Percentiles rank a stretch among this genome's conserved stretches.
Evolutionary conservation across 2,888 invertebrate genomes (phyloP).

Genomic region (Drosophila prostipennis): DNA sequence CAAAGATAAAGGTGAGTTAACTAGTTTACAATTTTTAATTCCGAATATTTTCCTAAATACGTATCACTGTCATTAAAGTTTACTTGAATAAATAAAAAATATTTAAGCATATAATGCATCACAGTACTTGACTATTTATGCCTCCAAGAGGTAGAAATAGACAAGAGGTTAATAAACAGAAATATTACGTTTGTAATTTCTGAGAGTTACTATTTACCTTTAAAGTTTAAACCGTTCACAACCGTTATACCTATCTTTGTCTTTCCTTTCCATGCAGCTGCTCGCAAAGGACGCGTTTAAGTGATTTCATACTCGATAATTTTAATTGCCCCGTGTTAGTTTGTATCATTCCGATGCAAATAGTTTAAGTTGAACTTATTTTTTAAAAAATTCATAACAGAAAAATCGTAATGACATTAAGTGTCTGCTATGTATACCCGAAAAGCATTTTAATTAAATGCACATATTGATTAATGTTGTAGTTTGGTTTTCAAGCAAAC

Average conservation of each 20-base stretch:
- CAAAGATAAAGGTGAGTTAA: constrained; percentile 86
- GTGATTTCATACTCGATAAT: constrained; percentile 48
- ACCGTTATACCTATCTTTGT: constrained; percentile 1
- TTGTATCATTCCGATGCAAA: constrained; percentile 55
- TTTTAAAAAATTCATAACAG: constrained; percentile 47
- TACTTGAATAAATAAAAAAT: too few species aligned
- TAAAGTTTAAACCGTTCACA: not conserved
- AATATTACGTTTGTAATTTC: not conserved
- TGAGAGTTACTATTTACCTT: too few species aligned
- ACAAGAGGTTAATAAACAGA: not conserved
- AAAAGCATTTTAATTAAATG: constrained; percentile 43
- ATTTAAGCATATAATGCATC: too few species aligned
- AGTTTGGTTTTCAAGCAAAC: constrained; percentile 69
- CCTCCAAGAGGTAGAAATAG: too few species aligned
- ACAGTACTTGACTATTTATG: not conserved
- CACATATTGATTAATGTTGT: constrained; percentile 57
- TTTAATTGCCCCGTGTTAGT: constrained; percentile 73
- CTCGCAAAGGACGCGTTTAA: constrained; percentile 84
- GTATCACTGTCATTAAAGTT: too few species aligned
- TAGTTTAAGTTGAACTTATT: constrained; percentile 58
- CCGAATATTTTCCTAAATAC: too few species aligned
- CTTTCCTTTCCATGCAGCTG: constrained; percentile 67
- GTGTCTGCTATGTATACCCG: constrained; percentile 63
- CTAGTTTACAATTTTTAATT: not conserved
- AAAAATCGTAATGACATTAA: constrained; percentile 44